Evolutionary conservation across 1,140 invertebrate genomes (phyloP).

Genomic region (Hirudo medicinalis): DNA sequence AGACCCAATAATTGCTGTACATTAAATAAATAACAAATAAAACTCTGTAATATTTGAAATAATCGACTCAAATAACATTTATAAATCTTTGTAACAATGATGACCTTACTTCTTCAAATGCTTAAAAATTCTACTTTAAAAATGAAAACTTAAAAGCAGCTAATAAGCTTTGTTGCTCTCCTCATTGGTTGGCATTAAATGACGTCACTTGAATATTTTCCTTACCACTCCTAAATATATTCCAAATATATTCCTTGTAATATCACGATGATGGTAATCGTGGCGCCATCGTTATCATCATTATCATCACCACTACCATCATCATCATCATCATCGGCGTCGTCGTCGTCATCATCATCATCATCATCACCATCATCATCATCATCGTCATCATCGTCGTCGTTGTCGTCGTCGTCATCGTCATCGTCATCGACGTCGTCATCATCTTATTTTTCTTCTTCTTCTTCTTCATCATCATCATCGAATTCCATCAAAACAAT

Average conservation of each 20-base stretch:
- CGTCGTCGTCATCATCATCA: neutral
- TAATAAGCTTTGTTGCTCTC: neutral
- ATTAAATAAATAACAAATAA: too few species aligned
- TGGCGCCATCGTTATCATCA: too few species aligned
- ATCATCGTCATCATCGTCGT: neutral
- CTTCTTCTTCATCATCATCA: neutral
- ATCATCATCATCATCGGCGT: neutral
- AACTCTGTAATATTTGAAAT: too few species aligned
- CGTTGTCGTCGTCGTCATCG: neutral
- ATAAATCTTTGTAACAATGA: too few species aligned
- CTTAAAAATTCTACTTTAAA: too few species aligned
- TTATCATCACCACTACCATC: neutral
- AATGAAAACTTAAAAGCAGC: too few species aligned
- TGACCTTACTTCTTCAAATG: too few species aligned
- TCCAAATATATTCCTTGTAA: too few species aligned
- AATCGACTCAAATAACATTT: too few species aligned
- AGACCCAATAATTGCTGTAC: too few species aligned
- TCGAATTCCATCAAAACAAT: neutral
- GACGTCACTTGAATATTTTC: neutral
- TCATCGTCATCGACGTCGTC: neutral
- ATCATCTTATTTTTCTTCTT: too few species aligned
- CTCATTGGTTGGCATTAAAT: neutral
- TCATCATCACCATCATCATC: neutral
- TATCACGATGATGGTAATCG: neutral
- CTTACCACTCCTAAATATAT: neutral